These are phyloP conservation scores for Chaenodraco wilsoni DNA, from an alignment of 2,797 vertebrate genomes.

Conservation along the genomic window DNA sequence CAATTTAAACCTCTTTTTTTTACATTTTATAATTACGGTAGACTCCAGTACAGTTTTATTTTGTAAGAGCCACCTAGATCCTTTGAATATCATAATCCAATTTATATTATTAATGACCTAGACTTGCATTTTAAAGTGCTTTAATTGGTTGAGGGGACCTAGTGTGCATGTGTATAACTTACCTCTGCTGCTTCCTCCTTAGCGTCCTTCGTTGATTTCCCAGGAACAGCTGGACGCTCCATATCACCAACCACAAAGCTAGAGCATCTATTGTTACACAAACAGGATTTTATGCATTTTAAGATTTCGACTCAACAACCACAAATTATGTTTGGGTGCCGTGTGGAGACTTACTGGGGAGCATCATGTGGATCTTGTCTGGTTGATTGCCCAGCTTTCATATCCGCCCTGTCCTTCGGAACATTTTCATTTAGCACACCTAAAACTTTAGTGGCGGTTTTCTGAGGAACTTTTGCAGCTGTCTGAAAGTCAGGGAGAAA, in stretches of 20 bases:
- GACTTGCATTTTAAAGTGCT: background rate
- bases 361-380: background rate
- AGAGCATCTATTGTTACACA: constrained; percentile 38
- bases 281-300: background rate
- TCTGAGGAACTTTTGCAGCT: background rate
- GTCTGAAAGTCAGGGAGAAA: background rate
- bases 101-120: background rate
- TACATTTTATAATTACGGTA: background rate
- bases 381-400: constrained; percentile 12
- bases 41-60: background rate
- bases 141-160: background rate
- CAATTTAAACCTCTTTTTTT: background rate
- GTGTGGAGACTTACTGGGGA: constrained; percentile 49
- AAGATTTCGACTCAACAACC: background rate
- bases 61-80: background rate
- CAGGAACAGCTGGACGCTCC: constrained; percentile 55
- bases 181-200: constrained; percentile 64
- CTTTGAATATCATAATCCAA: background rate
- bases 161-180: background rate
- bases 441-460: too few species aligned
- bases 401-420: fast-evolving
- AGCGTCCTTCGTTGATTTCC: too few species aligned
- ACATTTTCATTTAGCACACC: fast-evolving
- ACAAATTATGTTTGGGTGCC: background rate
- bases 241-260: constrained; percentile 42